Evolutionary conservation across 2,113 vertebrate genomes (phyloP), one percentile per base, ranked within the genome.

Genomic region (Psittacula cyanocephala): DNA sequence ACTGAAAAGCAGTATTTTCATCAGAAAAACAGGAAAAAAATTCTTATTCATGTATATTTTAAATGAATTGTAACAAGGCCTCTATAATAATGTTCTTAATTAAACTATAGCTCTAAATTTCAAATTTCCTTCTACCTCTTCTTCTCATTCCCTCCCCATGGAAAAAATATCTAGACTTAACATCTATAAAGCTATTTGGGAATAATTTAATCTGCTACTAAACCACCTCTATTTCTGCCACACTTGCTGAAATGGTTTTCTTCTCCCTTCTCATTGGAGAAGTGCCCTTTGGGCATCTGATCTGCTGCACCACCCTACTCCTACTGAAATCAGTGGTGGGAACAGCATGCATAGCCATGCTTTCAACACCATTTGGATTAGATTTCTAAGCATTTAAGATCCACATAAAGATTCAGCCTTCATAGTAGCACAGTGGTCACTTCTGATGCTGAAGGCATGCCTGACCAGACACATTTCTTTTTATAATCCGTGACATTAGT

Each of bases 31-130:
- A 72, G 12, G 10, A 47, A 64, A 76, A 75, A 35, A 67, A 44
- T 24, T 52, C 49, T 94, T n/a, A 86, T 86, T 90, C 44, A n/a
- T 12, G 0, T 81, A 52, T 93, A 86, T 75, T 81, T 94, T 81
- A 60, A 82, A 77, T 81, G n/a, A 71, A 17, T 92, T 93, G 84
- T 93, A 91, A 95, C 70, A 78, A 92, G 80, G 81, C 92, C 81
- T 96, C 94, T 95, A 72, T 79, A 89, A 79, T 46, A 88, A 89
- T 72, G 74, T 92, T 93, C 88, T 94, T 72, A 86, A 91, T 94
- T 93, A 96, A 96, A 96, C 84, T 93, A 25, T 76, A 90, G 69
- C 80, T 93, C 86, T 90, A 81, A 78, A 86, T 83, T 78, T 86
- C 47, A 68, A 33, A 60, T 82, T 86, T 92, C 44, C 27, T 85